phyloP scores from a whole-genome alignment of 64 coral and sea anemone species.

The Hydrozoanthus tunicans region DNA sequence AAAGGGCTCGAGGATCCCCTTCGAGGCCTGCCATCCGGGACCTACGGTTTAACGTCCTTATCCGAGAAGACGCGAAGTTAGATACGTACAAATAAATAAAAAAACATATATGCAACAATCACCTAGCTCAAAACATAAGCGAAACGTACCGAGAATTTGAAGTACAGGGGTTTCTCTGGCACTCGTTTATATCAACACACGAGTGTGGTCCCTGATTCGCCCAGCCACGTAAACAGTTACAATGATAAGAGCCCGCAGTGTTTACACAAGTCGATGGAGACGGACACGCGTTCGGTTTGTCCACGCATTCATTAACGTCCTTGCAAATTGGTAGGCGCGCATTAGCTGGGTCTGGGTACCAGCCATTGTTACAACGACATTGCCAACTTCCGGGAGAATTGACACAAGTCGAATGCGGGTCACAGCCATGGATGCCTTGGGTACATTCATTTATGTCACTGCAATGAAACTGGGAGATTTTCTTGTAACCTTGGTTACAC shows the following conservation, averaged over 20 bases:
- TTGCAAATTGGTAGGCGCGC: constrained; percentile 61
- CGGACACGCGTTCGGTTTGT: constrained; percentile 62
- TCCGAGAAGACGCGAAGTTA: no score
- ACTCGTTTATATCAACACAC: constrained; percentile 65
- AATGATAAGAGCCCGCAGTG: constrained; percentile 68
- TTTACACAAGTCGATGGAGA: constrained; percentile 60
- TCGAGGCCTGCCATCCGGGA: no score
- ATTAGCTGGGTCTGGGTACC: constrained; percentile 64
- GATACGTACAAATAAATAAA: no score
- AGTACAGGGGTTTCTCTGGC: constrained; percentile 46
- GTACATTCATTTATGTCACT: constrained; percentile 66
- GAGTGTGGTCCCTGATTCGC: constrained; percentile 60
- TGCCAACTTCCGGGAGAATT: constrained; percentile 76
- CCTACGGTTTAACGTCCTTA: no score
- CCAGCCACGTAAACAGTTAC: constrained; percentile 64
- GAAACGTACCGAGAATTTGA: constrained; percentile 46
- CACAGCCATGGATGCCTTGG: constrained; percentile 67
- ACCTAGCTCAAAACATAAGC: no score
- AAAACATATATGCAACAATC: no score
- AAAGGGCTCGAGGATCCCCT: no score
- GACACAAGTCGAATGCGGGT: constrained; percentile 52
- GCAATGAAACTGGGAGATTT: constrained; percentile 65
- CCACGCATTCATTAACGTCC: constrained; percentile 70
- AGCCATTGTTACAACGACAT: constrained; percentile 67
- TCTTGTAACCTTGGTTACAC: constrained; percentile 55